Base-by-base conservation (phyloP, 2,888 invertebrate genomes). In the Cerastoderma edule region DNA sequence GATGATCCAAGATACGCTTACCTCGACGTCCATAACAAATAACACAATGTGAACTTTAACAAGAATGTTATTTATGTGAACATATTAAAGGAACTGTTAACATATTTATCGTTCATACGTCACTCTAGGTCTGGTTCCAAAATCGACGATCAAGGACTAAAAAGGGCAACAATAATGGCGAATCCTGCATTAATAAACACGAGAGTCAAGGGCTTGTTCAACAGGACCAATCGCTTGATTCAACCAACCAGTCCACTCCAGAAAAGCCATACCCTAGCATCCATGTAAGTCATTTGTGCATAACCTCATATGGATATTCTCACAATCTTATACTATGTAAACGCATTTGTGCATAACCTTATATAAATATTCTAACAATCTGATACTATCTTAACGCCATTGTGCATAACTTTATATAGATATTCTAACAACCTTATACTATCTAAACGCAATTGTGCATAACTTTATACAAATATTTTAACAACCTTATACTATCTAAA, bases 101-200 rank as follows among this genome's bases (percentile, higher is more conserved):
- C 8, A 39, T 39, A 39, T 8, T 39, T 39, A 10, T 39, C 16
- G 8, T 39, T 39, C 39, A 39, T 32, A n/a, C 32, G 27, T 32
- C n/a, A 2, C n/a, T 57, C 8, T 22, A 57, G 57, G 57, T 57
- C 8, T 57, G 57, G 57, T 57, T 57, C 33, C 57, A 57, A 22
- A 57, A 57, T 28, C 57, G 57, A 16, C 30, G 57, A 32, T 57
- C 57, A 28, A 57, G 57, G 22, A 57, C 24, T 33, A 57, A 57
- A 33, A 57, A 57, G n/a, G n/a, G n/a, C n/a, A 33, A 53, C 53
- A n/a, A 13, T 22, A 22, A 6, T 6, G 2, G 27, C 53, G 10
- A 27, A 53, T 13, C 2, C n/a, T 4, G 27, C 3, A 19, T 27
- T 8, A 4, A 10, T 27, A 10, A 27, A 22, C n/a, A 24, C 27